phyloP scores from a whole-genome alignment of 2,797 vertebrate species.

The Somateria mollissima region DNA sequence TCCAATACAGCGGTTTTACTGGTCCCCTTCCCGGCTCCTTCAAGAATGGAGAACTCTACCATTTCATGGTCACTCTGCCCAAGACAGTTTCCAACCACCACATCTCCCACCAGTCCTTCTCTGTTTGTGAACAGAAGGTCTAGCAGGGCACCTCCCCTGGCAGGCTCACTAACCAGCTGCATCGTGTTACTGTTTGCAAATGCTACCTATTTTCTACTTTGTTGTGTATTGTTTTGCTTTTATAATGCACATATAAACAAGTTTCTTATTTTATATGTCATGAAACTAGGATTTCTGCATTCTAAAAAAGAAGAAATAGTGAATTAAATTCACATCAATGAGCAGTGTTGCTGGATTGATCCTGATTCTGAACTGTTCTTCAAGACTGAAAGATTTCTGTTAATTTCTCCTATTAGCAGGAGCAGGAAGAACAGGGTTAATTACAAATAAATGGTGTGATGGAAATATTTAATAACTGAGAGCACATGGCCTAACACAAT shows the following conservation, averaged over 20 bases:
- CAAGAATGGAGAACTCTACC: too few relatives aligned
- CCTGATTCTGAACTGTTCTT: not conserved
- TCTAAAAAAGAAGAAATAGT: not conserved
- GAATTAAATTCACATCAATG: not conserved
- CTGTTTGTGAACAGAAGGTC: too few relatives aligned
- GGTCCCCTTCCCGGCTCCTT: too few relatives aligned
- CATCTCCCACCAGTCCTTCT: too few relatives aligned
- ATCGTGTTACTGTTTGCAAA: not conserved
- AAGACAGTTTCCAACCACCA: too few relatives aligned
- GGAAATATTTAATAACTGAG: not conserved
- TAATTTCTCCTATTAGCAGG: not conserved
- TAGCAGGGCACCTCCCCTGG: too few relatives aligned
- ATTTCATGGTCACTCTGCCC: too few relatives aligned
- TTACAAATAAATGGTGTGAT: not conserved
- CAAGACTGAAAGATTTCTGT: not conserved
- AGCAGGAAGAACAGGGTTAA: not conserved
- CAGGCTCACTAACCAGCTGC: too few relatives aligned
- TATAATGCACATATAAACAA: not conserved
- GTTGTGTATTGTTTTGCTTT: not conserved
- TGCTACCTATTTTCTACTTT: not conserved
- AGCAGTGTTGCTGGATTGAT: not conserved
- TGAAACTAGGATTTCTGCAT: not conserved
- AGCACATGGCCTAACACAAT: not conserved
- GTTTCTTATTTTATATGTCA: not conserved
- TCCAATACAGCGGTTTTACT: too few relatives aligned